A percentile compares a stretch with the other conserved stretches of the same genome.
phyloP scores from a whole-genome alignment of 2,888 invertebrate genomes.

The Calliphora vomitoria region DNA sequence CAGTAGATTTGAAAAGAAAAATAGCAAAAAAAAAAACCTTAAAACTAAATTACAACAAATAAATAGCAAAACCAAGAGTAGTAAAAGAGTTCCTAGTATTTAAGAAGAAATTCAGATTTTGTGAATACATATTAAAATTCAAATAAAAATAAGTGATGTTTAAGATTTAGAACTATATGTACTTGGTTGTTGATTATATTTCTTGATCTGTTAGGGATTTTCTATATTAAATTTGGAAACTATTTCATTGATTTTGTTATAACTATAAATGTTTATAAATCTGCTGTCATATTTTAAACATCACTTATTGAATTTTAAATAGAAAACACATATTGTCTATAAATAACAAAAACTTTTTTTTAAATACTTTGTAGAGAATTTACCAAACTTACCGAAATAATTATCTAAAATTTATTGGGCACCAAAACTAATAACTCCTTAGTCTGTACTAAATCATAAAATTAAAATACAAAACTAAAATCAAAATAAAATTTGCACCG shows the following conservation, averaged over 20 bases:
- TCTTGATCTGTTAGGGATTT: too few relatives aligned
- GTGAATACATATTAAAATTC: neutral
- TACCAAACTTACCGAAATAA: neutral
- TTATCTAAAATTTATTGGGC: slow-evolving; percentile 12
- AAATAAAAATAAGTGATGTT: slow-evolving; percentile 18
- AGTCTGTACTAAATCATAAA: slow-evolving; percentile 28
- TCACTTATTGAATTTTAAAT: neutral
- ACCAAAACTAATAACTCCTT: slow-evolving; percentile 33
- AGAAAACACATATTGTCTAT: neutral
- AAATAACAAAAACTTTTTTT: neutral
- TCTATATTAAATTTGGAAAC: too few relatives aligned
- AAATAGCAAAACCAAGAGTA: slow-evolving; percentile 37
- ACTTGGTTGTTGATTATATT: neutral
- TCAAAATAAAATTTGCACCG: slow-evolving; percentile 50
- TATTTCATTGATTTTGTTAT: too few relatives aligned
- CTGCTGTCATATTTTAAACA: neutral
- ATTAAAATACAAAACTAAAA: slow-evolving; percentile 34
- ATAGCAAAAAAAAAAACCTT: neutral
- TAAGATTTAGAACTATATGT: neutral
- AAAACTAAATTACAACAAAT: neutral
- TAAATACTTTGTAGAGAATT: neutral
- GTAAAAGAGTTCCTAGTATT: slow-evolving; percentile 65
- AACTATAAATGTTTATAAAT: too few relatives aligned
- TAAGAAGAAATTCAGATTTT: slow-evolving; percentile 11
- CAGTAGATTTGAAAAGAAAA: too few relatives aligned